Evolutionary conservation across 2,113 vertebrate genomes (phyloP).

Genomic region (Solea solea): DNA sequence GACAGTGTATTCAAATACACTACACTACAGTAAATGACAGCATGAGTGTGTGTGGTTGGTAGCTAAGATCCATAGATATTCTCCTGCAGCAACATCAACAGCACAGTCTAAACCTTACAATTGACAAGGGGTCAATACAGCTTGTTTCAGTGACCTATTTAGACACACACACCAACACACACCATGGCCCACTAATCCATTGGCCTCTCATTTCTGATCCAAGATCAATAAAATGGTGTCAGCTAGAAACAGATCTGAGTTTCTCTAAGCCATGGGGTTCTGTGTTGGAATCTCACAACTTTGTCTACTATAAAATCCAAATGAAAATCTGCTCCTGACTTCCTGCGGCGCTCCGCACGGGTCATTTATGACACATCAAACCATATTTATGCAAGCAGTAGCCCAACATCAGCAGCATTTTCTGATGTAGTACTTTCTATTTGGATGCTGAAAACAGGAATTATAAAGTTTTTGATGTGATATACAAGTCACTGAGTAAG

Average conservation of each 20-base stretch:
- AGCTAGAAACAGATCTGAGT: not conserved
- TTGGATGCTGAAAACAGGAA: not conserved
- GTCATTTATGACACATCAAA: too few species aligned
- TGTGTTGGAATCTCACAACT: not conserved
- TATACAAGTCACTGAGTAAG: too few species aligned
- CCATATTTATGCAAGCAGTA: not conserved
- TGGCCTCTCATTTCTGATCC: slow-evolving; percentile 56
- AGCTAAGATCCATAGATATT: slow-evolving; percentile 25
- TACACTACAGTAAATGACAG: not conserved
- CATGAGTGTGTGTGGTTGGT: not conserved
- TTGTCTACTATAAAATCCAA: not conserved
- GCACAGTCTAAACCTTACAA: slow-evolving; percentile 44
- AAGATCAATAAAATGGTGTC: slow-evolving; percentile 57
- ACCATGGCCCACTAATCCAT: slow-evolving; percentile 47
- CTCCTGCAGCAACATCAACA: slow-evolving; percentile 31
- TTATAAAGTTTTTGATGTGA: not conserved
- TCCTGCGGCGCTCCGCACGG: not conserved
- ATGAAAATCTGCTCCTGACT: not conserved
- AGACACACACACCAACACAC: slow-evolving; percentile 9
- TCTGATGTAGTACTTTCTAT: not conserved
- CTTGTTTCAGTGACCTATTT: slow-evolving; percentile 54
- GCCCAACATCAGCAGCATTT: not conserved
- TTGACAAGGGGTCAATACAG: slow-evolving; percentile 47
- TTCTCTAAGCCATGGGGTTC: not conserved
- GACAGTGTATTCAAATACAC: not conserved